Percentiles rank a stretch among this genome's conserved stretches.
These are phyloP conservation scores for Semnopithecus entellus DNA, from an alignment of 2,113 vertebrate genomes.

Conservation along the genomic window DNA sequence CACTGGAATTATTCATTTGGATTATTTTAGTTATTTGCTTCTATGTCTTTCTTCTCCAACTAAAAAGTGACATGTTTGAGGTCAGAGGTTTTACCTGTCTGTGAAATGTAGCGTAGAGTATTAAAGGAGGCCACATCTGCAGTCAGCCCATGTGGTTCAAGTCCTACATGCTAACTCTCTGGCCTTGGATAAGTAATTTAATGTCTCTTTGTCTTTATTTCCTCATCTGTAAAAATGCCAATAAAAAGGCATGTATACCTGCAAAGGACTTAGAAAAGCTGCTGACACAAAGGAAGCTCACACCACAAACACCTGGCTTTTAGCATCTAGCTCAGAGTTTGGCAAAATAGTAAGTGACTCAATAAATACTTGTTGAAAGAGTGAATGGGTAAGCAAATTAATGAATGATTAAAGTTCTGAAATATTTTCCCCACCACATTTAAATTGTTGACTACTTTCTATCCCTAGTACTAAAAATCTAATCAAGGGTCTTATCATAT, in stretches of 20 bases:
- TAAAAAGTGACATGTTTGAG: background rate
- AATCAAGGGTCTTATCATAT: background rate
- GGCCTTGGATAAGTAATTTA: background rate
- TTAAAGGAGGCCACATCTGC: background rate
- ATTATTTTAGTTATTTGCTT: background rate
- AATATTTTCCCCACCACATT: background rate
- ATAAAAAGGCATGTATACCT: background rate
- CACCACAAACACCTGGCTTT: background rate
- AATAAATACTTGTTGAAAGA: background rate
- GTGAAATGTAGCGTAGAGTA: background rate
- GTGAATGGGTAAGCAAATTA: background rate
- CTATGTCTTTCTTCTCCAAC: background rate
- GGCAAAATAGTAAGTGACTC: background rate
- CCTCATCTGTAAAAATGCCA: background rate
- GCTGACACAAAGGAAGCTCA: background rate
- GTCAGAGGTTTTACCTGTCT: background rate
- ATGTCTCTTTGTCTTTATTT: background rate
- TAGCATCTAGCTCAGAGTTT: background rate
- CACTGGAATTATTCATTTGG: background rate
- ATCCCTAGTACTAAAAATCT: background rate
- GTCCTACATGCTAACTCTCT: background rate
- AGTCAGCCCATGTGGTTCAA: background rate
- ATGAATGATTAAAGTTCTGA: background rate
- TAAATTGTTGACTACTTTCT: background rate
- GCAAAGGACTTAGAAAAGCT: background rate